phyloP scores from a whole-genome alignment of 2,113 vertebrate species.

The Pica pica region DNA sequence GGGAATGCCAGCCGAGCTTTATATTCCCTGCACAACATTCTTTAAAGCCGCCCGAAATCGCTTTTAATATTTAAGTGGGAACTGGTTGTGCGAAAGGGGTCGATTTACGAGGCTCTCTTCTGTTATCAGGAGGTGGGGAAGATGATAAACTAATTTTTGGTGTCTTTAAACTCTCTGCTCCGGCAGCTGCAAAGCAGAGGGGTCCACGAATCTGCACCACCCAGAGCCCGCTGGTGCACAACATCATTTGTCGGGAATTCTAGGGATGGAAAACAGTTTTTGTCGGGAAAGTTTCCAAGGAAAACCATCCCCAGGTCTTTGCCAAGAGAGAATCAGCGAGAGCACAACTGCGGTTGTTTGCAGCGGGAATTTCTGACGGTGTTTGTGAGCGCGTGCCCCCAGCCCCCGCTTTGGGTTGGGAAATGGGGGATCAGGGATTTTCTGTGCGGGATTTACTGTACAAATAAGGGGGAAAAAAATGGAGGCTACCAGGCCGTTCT shows the following conservation, averaged over 20 bases:
- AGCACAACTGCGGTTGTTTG: fast-evolving
- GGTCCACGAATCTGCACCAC: background rate
- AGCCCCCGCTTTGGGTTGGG: fast-evolving
- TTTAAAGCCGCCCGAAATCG: background rate
- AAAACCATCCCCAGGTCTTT: background rate
- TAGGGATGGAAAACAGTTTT: background rate
- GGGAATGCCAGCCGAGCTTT: background rate
- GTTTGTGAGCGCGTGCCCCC: background rate
- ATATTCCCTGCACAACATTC: background rate
- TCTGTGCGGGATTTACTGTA: background rate
- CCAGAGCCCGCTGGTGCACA: background rate
- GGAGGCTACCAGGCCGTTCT: background rate
- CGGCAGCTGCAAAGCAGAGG: background rate
- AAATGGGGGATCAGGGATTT: background rate
- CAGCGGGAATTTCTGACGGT: background rate
- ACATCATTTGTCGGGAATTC: background rate
- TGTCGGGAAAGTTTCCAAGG: background rate
- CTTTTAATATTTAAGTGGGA: background rate
- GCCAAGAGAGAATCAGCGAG: background rate
- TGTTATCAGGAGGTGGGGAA: background rate
- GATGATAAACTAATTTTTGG: background rate
- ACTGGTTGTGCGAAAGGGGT: background rate
- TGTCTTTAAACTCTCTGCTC: background rate
- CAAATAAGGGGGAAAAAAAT: fast-evolving
- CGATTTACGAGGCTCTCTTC: background rate